Conservation (phyloP, 2,888 invertebrate genomes). For the Synanthedon vespiformis region DNA sequence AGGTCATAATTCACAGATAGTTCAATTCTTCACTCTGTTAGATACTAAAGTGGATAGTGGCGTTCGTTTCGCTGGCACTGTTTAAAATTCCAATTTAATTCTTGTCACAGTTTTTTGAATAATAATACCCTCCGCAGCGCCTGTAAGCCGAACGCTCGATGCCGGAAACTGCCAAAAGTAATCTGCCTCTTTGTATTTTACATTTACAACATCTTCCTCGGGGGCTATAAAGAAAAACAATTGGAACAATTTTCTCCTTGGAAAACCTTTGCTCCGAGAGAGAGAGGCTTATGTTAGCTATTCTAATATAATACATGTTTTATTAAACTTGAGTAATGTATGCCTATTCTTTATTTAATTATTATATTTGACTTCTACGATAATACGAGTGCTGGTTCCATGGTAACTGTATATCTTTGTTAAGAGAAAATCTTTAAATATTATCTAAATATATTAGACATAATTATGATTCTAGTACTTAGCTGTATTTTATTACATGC, state of each 20-base stretch:
- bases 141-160: background rate
- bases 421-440: too few relatives aligned
- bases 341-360: conserved; percentile 3
- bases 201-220: conserved; percentile 17
- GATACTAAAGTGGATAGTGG: background rate
- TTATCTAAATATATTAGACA: too few relatives aligned
- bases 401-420: too few relatives aligned
- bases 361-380: background rate
- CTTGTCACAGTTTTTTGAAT: background rate
- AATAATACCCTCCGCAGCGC: background rate
- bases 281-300: conserved; percentile 11
- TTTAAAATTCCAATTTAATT: background rate
- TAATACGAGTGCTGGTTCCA: background rate
- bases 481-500: too few relatives aligned
- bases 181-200: conserved; percentile 21
- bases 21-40: background rate
- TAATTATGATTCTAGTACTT: too few relatives aligned
- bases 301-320: conserved; percentile 3
- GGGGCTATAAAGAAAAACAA: conserved; percentile 32
- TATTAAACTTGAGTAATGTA: conserved; percentile 4
- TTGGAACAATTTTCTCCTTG: conserved; percentile 28
- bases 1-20: background rate
- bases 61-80: background rate
- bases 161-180: conserved; percentile 10
- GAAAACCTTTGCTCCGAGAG: conserved; percentile 20